These are phyloP conservation scores for Eupsilia transversa DNA, from an alignment of 2,888 invertebrate species.

Conservation along the genomic window DNA sequence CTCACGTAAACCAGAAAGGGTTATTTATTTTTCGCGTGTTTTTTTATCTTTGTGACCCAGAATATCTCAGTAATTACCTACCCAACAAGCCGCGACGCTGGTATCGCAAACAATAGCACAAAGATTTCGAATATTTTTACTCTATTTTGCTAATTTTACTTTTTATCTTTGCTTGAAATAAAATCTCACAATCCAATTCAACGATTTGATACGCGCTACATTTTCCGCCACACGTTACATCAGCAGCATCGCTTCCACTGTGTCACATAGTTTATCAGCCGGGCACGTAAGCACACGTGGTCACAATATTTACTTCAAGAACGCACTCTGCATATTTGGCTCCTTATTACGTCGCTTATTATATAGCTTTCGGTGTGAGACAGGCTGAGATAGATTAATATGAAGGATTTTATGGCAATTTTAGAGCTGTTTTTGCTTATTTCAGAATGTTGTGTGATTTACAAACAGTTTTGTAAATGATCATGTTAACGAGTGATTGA, in stretches of 20 bases:
- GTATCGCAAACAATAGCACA: no score
- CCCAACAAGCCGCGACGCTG: no score
- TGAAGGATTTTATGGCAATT: constrained; percentile 30
- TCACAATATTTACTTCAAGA: constrained; percentile 85
- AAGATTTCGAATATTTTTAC: no score
- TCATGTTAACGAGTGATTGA: neutral
- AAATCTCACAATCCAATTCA: no score
- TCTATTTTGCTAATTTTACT: no score
- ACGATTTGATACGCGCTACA: no score
- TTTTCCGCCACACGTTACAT: neutral
- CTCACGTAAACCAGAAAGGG: no score
- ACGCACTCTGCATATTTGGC: constrained; percentile 86
- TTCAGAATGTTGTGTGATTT: constrained; percentile 18
- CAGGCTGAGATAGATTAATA: constrained; percentile 52
- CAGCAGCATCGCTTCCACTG: constrained; percentile 54
- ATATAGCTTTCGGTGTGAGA: constrained; percentile 42
- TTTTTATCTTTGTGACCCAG: no score
- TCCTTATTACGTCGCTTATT: constrained; percentile 75
- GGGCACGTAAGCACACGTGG: constrained; percentile 84
- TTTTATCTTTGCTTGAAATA: no score
- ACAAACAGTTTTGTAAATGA: neutral
- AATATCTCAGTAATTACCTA: no score
- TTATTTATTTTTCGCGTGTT: no score
- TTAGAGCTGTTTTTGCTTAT: constrained; percentile 17
- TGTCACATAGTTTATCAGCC: constrained; percentile 47